Percentiles rank a stretch among this genome's conserved stretches.
Conservation (phyloP, 2,113 vertebrate genomes). For the Bostrychus sinensis region DNA sequence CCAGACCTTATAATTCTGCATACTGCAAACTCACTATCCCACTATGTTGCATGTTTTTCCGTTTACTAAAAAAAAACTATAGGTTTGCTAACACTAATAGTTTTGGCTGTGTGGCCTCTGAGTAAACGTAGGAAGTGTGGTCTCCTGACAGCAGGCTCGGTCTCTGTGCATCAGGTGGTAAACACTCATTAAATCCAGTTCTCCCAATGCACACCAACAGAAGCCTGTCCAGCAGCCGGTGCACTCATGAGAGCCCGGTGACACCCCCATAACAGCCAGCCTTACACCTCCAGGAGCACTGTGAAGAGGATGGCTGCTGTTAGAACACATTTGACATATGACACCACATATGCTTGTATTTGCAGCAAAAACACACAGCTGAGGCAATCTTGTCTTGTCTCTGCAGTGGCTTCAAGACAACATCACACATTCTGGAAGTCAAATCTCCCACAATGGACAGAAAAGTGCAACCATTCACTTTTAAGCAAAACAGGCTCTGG, state of each 20-base stretch:
- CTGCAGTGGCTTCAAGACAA: slow-evolving; percentile 1
- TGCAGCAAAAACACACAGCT: slow-evolving; percentile 15
- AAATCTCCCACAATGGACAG: no score
- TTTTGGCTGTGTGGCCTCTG: not conserved
- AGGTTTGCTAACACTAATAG: not conserved
- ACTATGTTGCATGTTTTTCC: no score
- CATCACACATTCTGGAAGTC: slow-evolving; percentile 16
- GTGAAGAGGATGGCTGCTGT: not conserved
- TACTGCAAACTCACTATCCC: no score
- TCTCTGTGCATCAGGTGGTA: slow-evolving; percentile 35
- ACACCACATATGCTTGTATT: slow-evolving; percentile 31
- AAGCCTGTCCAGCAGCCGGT: slow-evolving; percentile 17
- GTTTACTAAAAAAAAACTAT: no score
- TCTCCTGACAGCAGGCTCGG: slow-evolving; percentile 38
- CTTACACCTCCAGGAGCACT: not conserved
- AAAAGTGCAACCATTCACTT: no score
- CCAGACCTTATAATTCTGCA: no score
- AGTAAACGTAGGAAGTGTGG: not conserved
- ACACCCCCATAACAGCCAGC: not conserved
- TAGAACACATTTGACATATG: slow-evolving; percentile 3
- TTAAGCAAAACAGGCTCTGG: no score
- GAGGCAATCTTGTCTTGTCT: slow-evolving; percentile 1
- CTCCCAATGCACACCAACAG: slow-evolving; percentile 47
- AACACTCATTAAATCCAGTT: slow-evolving; percentile 64
- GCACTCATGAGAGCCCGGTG: not conserved